Percentiles rank a stretch among this genome's conserved stretches.
Evolutionary conservation across 1,140 invertebrate genomes (phyloP).

Genomic region (Zelostemma sp.): DNA sequence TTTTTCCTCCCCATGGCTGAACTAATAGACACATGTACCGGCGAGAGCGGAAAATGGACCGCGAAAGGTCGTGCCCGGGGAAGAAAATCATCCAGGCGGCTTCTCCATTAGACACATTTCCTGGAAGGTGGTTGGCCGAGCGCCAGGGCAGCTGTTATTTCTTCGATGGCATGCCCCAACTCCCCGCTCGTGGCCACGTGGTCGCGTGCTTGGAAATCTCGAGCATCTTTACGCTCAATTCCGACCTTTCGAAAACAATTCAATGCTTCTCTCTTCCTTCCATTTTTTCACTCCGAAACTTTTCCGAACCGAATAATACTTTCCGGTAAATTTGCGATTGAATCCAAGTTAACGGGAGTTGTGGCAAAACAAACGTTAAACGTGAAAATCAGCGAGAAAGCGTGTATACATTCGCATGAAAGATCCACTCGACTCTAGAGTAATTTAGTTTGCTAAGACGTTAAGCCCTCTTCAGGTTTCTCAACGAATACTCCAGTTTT

Average conservation of each 20-base stretch:
- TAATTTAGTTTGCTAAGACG: neutral
- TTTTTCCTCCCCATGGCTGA: too few species aligned
- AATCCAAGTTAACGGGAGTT: slow-evolving; percentile 2
- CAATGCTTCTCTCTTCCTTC: too few species aligned
- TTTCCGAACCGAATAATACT: too few species aligned
- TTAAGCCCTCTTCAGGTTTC: neutral
- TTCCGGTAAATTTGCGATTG: neutral
- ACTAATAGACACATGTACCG: slow-evolving; percentile 25
- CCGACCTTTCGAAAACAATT: slow-evolving; percentile 4
- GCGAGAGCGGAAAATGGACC: slow-evolving; percentile 29
- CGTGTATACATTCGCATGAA: too few species aligned
- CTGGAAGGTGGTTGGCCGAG: slow-evolving; percentile 40
- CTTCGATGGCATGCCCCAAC: slow-evolving; percentile 38
- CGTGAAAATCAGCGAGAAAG: too few species aligned
- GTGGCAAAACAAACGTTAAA: too few species aligned
- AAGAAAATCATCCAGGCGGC: slow-evolving; percentile 36
- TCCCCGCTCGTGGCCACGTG: slow-evolving; percentile 22
- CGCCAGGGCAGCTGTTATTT: slow-evolving; percentile 42
- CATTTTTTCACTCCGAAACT: too few species aligned
- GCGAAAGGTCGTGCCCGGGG: slow-evolving; percentile 15
- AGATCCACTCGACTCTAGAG: neutral
- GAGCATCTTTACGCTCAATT: slow-evolving; percentile 23
- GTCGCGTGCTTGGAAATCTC: slow-evolving; percentile 28
- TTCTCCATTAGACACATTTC: slow-evolving; percentile 37
- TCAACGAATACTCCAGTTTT: neutral